Conservation (phyloP, 2,888 invertebrate species). For the Laothoe populi region DNA sequence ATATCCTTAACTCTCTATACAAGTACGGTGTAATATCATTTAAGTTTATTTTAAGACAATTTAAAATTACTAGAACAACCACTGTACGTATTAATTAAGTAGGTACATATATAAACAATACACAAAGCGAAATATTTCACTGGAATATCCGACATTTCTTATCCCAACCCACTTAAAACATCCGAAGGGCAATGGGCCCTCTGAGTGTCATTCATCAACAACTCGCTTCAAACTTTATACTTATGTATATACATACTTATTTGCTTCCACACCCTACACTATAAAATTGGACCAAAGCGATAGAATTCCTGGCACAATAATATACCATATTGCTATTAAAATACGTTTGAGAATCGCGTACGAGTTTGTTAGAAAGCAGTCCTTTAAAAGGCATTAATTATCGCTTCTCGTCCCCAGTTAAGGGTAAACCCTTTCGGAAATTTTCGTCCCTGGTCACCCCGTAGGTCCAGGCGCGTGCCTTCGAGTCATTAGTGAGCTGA, state of each 20-base stretch:
- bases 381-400: conserved; percentile 81
- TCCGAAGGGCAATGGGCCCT: conserved; percentile 84
- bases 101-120: conserved; percentile 44
- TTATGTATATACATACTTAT: conserved; percentile 61
- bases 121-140: conserved; percentile 73
- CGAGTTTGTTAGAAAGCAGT: conserved; percentile 53
- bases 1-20: too few relatives aligned
- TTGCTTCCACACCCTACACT: conserved; percentile 71
- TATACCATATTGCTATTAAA: conserved; percentile 36
- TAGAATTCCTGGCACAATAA: conserved; percentile 36
- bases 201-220: conserved; percentile 84
- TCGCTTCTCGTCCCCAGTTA: conserved; percentile 72
- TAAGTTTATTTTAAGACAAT: too few relatives aligned
- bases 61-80: too few relatives aligned
- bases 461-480: conserved; percentile 71
- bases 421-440: conserved; percentile 82
- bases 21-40: too few relatives aligned
- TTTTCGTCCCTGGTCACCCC: conserved; percentile 83
- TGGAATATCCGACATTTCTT: conserved; percentile 80
- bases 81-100: conserved; percentile 61
- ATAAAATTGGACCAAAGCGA: conserved; percentile 80
- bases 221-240: conserved; percentile 78
- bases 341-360: conserved; percentile 47
- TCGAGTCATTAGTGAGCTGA: conserved; percentile 76
- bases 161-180: conserved; percentile 82